Conservation (phyloP, 2,113 vertebrate genomes). For the Crotalus helleri region DNA sequence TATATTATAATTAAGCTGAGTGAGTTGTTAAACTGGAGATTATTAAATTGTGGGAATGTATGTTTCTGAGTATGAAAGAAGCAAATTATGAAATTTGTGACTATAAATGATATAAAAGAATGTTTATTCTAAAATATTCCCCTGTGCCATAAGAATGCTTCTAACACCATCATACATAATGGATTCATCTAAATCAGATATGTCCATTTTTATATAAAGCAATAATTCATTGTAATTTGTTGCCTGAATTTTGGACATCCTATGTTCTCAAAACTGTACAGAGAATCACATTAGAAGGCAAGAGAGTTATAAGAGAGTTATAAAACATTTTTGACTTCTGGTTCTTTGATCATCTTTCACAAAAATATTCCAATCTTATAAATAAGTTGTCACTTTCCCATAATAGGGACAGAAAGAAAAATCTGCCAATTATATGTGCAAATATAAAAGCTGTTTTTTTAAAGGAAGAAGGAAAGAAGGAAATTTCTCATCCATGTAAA, state of each 20-base stretch:
- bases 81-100: neutral
- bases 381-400: neutral
- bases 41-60: neutral
- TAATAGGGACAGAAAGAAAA: neutral
- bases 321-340: constrained; percentile 2
- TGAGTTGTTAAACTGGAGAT: neutral
- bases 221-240: neutral
- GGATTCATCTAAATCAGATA: neutral
- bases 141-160: neutral
- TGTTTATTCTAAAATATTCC: neutral
- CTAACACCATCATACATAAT: neutral
- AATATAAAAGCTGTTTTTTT: neutral
- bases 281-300: constrained; percentile 1
- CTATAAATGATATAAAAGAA: neutral
- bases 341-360: neutral
- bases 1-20: neutral
- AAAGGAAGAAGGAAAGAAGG: neutral
- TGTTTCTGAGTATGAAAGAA: neutral
- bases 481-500: fast-evolving
- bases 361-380: constrained; percentile 6
- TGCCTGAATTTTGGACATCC: neutral
- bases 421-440: neutral
- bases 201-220: neutral
- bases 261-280: neutral
- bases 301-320: neutral